These are phyloP conservation scores for Harpegnathos saltator DNA, from an alignment of 1,140 invertebrate genomes.

Conservation along the genomic window DNA sequence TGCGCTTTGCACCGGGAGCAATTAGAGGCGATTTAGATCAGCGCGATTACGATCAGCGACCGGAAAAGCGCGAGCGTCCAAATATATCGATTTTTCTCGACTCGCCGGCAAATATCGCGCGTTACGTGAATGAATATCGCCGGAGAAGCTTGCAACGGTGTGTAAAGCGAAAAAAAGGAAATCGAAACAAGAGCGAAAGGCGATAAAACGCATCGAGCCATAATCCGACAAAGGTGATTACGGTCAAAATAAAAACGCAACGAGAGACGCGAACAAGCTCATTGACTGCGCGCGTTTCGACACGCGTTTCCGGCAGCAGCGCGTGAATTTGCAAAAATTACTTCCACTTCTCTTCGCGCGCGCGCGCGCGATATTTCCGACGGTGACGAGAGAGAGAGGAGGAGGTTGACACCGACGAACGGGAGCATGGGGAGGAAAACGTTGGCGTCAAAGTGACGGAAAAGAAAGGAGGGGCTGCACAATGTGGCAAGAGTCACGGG, in stretches of 20 bases:
- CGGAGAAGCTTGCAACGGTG: neutral
- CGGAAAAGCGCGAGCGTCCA: neutral
- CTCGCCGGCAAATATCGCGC: neutral
- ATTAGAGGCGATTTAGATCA: constrained; percentile 29
- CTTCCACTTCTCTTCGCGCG: too few species aligned
- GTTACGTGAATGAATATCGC: neutral
- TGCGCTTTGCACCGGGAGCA: neutral
- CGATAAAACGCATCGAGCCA: neutral
- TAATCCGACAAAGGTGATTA: neutral
- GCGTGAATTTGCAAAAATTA: too few species aligned
- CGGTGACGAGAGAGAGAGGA: too few species aligned
- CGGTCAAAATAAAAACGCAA: neutral
- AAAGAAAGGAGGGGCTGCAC: constrained; percentile 42
- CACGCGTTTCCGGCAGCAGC: too few species aligned
- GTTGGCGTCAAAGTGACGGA: neutral
- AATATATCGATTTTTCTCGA: constrained; percentile 13
- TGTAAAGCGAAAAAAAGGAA: neutral
- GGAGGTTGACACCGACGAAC: too few species aligned
- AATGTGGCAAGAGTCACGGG: constrained; percentile 43
- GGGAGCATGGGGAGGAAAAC: neutral
- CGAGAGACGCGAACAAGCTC: too few species aligned
- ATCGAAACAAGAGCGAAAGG: too few species aligned
- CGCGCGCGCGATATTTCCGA: too few species aligned
- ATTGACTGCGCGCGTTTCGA: too few species aligned
- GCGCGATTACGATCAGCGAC: neutral